Evolutionary conservation across 2,888 invertebrate species (phyloP), one percentile per base, ranked within the genome.

Genomic region (Leptopilina syphax): DNA sequence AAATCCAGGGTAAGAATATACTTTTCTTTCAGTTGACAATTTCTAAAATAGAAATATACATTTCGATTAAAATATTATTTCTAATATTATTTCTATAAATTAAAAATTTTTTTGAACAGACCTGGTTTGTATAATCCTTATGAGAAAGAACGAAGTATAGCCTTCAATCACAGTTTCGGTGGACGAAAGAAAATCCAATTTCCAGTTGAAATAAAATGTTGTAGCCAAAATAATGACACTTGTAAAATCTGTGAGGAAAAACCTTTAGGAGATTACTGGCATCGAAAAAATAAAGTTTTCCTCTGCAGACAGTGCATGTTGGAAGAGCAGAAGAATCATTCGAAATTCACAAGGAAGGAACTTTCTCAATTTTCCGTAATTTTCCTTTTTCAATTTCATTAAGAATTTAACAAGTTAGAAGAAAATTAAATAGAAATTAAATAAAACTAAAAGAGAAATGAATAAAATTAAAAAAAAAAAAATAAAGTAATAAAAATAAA

Each of bases 231-330:
- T 65, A 83, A 78, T 13, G 93, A 93, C 83, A 80, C 84, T 50
- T 93, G 93, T 82, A 87, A 88, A 65, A 88, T 91, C 82, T 93
- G 93, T 82, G 87, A 89, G 1, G 84, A 87, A 83, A 85, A 90
- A 65, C 93, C 93, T 67, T 79, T 86, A 13, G 93, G 93, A 0
- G 93, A 93, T 89, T 93, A 93, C 83, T 93, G 93, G 93, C 93
- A 93, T 65, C 84, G 84, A 47, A 86, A 88, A 60, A 87, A 90
- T 83, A 85, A 86, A 82, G 84, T 87, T 34, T 93, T 92, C 82
- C 87, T 93, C 63, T 93, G 93, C 79, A 90, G 92, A 79, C 79
- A 85, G 12, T 93, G 93, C 81, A 93, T 93, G 92, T 83, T 65
- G 57, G 90, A 90, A 83, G 92, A 92, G 85, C 89, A 88, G 50